Evolutionary conservation across 1,140 invertebrate genomes (phyloP), one percentile per base, ranked within the genome.

Genomic region (Drosophila repleta): DNA sequence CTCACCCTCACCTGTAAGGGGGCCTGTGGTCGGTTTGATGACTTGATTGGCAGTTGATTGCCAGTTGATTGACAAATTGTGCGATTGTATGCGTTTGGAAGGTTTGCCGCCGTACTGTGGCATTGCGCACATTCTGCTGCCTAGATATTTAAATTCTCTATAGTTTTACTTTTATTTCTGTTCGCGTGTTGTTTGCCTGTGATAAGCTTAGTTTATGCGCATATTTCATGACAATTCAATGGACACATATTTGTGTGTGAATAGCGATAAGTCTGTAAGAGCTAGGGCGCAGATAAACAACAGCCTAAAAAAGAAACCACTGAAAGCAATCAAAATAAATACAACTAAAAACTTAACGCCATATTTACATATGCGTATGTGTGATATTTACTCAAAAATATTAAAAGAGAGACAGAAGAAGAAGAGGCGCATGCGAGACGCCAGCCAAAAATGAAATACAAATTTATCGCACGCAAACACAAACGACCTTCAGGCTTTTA

Each of bases 401-500:
- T 32, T 17, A 18, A 41, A n/a, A 45, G 18, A 17, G 26, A 29
- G 2, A 4, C 24, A n/a, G 17, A 7, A 32, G 29, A 46, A 43
- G 11, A 52, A 61, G 15, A 15, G 52, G 11, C 26, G 26, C 26
- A 29, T 52, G 4, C 13, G 39, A 41, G n/a, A 20, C 20, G 63
- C 15, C 63, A 65, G n/a, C n/a, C n/a, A 18, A 58, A 60, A 48
- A 24, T 67, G 39, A 41, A 67, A 53, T 53, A 62, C 26, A 53
- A 61, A 46, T 74, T 87, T 81, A 77, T 87, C 74, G 74, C 77
- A 49, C 53, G 76, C 79, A 84, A 84, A 85, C 81, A 84, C 80
- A 76, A 74, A 80, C 81, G 81, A 84, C 81, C 81, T 84, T 84
- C 81, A 69, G 74, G 29, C 64, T 41, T 63, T 63, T 63, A 55